phyloP scores from a whole-genome alignment of 2,113 vertebrate genomes.

The Menidia beryllina region DNA sequence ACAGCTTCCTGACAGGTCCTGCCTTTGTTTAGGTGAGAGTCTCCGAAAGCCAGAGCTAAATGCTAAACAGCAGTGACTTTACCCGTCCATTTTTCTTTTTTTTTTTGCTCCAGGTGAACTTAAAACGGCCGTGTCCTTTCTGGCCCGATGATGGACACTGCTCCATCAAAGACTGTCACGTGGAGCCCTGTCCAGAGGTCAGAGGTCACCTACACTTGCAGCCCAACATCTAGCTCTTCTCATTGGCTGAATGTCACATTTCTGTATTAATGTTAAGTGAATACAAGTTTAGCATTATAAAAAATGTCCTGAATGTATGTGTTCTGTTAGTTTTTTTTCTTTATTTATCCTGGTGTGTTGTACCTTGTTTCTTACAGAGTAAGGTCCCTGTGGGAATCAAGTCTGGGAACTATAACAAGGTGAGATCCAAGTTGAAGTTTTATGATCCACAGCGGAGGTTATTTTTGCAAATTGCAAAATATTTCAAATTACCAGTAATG shows the following conservation, averaged over 20 bases:
- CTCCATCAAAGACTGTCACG: conserved; percentile 96
- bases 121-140: conserved; percentile 95
- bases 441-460: too few species aligned
- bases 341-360: too few species aligned
- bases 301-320: not conserved
- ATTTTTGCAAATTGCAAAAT: too few species aligned
- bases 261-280: too few species aligned
- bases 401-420: conserved; percentile 95
- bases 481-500: too few species aligned
- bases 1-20: too few species aligned
- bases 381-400: conserved; percentile 95
- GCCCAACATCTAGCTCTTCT: not conserved
- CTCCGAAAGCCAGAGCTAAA: too few species aligned
- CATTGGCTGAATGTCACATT: not conserved
- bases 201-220: conserved; percentile 81
- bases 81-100: not conserved
- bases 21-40: too few species aligned
- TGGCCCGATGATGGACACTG: conserved; percentile 96
- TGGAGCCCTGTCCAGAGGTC: conserved; percentile 97
- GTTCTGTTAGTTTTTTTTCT: too few species aligned
- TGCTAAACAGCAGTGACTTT: not conserved
- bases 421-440: conserved; percentile 68
- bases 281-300: too few species aligned
- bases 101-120: conserved; percentile 87
- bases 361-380: conserved; percentile 80